Conservation (phyloP, 1,140 invertebrate genomes). For the Cydia strobilella region DNA sequence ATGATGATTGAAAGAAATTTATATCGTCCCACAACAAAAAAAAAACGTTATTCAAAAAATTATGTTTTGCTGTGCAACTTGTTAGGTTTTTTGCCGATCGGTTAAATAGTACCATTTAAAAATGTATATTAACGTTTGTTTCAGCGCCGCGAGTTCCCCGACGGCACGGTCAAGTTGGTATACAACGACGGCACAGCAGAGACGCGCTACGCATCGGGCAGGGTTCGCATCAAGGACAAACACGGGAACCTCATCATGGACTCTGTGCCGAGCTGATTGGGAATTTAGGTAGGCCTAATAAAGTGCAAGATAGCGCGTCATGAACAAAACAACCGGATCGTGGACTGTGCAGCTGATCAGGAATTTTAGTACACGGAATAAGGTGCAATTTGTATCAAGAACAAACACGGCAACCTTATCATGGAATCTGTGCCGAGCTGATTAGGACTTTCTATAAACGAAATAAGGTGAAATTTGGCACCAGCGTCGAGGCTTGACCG, state of each 20-base stretch:
- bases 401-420: slow-evolving; percentile 87
- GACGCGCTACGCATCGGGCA: slow-evolving; percentile 93
- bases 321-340: slow-evolving; percentile 57
- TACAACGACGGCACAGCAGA: slow-evolving; percentile 94
- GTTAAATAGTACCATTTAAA: too few species aligned
- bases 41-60: too few species aligned
- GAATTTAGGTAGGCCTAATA: neutral
- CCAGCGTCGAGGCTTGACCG: slow-evolving; percentile 83
- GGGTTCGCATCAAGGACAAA: slow-evolving; percentile 92
- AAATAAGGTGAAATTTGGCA: neutral
- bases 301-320: slow-evolving; percentile 58
- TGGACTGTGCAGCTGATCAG: slow-evolving; percentile 82
- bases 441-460: neutral
- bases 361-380: neutral
- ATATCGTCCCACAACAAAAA: too few species aligned
- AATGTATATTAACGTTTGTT: too few species aligned
- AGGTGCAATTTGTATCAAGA: slow-evolving; percentile 89
- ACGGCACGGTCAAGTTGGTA: slow-evolving; percentile 94
- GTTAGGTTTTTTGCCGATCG: too few species aligned
- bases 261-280: slow-evolving; percentile 67
- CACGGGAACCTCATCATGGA: slow-evolving; percentile 90
- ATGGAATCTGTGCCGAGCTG: slow-evolving; percentile 79
- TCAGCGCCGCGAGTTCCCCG: slow-evolving; percentile 93
- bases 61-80: too few species aligned
- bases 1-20: too few species aligned